Base-by-base conservation (phyloP, 2,888 invertebrate species). In the Epinotia bilunana region DNA sequence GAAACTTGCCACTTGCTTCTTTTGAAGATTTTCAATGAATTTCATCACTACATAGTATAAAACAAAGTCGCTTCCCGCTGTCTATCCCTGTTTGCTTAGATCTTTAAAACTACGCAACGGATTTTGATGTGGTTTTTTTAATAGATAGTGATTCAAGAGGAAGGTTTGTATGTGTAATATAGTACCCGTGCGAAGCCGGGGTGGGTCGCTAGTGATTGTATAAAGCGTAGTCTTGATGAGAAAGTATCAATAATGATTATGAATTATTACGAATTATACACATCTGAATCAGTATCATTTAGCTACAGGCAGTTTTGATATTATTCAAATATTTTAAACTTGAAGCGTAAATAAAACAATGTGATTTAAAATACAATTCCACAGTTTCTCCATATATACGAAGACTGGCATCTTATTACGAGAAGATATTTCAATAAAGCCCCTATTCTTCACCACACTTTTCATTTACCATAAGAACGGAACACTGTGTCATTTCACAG, bases 401-500 rank as follows among this genome's bases (percentile, higher is more conserved):
- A 18, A 61, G 62, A 74, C 57, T 63, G 68, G 57, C 49, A 70
- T 74, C 74, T 53, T 71, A 70, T 65, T 61, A 65, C 61, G 23
- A 18, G 46, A 61, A 28, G 49, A 43, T 58, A 53, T 65, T 46
- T 57, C 71, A 60, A 71, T 75, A 71, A 74, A 70, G 63, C 74
- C 43, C 65, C 65, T 55, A 65, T 75, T 75, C 63, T 70, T 43
- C 60, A 13, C 71, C 53, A 57, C 61, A 75, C 65, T 75, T 71
- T 71, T 71, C 74, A 75, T 75, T 75, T 71, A 71, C 74, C 65
- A 65, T 67, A 67, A 74, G 74, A 71, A 71, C 74, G 71, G 74
- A 65, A 61, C 70, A 75, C 71, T 75, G 65, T 75, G 71, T 71
- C 71, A 71, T 75, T 75, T 71, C 71, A 74, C 63, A 69, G 71